phyloP scores from a whole-genome alignment of 1,140 invertebrate genomes.

The Panagrolaimus sp. region DNA sequence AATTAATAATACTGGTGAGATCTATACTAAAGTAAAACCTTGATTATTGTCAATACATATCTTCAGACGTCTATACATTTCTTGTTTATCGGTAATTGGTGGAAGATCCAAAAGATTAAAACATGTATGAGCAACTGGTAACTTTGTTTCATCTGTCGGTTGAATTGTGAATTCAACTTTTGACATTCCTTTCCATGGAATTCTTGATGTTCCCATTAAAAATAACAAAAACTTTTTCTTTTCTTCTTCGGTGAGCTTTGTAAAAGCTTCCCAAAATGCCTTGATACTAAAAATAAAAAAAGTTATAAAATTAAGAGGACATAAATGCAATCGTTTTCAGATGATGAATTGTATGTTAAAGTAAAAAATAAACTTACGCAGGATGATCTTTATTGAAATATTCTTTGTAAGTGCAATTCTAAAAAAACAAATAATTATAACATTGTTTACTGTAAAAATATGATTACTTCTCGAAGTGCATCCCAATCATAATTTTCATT shows the following conservation, averaged over 20 bases:
- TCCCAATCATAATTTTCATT: slow-evolving; percentile 88
- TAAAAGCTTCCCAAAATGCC: slow-evolving; percentile 91
- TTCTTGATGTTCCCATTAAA: slow-evolving; percentile 87
- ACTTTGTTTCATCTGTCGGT: slow-evolving; percentile 73
- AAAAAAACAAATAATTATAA: slow-evolving; percentile 49
- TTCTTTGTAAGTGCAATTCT: slow-evolving; percentile 76
- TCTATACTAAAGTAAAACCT: slow-evolving; percentile 79
- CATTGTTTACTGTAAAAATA: slow-evolving; percentile 17
- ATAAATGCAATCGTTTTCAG: too few species aligned
- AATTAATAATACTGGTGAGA: slow-evolving; percentile 2
- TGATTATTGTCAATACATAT: slow-evolving; percentile 88
- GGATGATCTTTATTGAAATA: slow-evolving; percentile 75
- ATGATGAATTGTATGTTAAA: too few species aligned
- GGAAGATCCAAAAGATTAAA: slow-evolving; percentile 92
- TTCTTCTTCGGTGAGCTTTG: slow-evolving; percentile 74
- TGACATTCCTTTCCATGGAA: slow-evolving; percentile 85
- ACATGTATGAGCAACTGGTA: slow-evolving; percentile 93
- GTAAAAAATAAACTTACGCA: too few species aligned
- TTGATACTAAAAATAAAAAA: too few species aligned
- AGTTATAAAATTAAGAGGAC: too few species aligned
- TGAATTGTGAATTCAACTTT: slow-evolving; percentile 81
- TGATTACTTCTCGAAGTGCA: slow-evolving; percentile 68
- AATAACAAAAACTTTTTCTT: slow-evolving; percentile 91
- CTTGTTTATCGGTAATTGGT: slow-evolving; percentile 71
- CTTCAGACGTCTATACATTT: slow-evolving; percentile 76